A percentile compares a stretch with the other conserved stretches of the same genome.
Evolutionary conservation across 2,113 vertebrate species (phyloP).

Genomic region (Thymallus thymallus): DNA sequence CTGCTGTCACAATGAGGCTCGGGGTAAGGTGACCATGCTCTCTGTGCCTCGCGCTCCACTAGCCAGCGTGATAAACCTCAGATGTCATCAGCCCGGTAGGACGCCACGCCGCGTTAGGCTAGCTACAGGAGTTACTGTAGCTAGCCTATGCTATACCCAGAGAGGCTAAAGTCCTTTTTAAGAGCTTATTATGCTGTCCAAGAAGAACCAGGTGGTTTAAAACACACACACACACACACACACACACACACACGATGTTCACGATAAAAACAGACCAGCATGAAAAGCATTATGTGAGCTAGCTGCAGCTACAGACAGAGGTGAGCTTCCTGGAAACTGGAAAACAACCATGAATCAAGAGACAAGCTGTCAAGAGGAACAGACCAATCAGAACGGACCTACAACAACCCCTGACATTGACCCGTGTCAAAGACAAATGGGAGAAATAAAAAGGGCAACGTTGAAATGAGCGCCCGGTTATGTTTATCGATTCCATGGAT

Average conservation of each 20-base stretch:
- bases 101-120: constrained; percentile 36
- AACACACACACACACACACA: too few species aligned
- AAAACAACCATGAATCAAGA: constrained; percentile 62
- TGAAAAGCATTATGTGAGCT: constrained; percentile 32
- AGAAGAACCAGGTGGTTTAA: too few species aligned
- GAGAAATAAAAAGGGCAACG: too few species aligned
- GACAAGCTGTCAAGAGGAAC: constrained; percentile 34
- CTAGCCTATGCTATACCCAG: constrained; percentile 5
- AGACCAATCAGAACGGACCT: constrained; percentile 52
- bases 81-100: constrained; percentile 69
- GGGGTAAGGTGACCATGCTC: constrained; percentile 88
- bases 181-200: constrained; percentile 11
- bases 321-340: constrained; percentile 42
- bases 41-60: constrained; percentile 43
- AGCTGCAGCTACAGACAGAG: constrained; percentile 25
- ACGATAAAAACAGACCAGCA: constrained; percentile 2
- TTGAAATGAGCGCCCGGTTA: constrained; percentile 55
- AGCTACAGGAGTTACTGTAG: constrained; percentile 38
- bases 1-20: constrained; percentile 79
- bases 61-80: constrained; percentile 58
- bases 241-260: neutral
- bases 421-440: neutral
- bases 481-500: constrained; percentile 62
- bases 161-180: constrained; percentile 25
- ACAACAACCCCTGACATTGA: neutral